phyloP scores from a whole-genome alignment of 2,888 invertebrate species.

The Synergus laeviventris region DNA sequence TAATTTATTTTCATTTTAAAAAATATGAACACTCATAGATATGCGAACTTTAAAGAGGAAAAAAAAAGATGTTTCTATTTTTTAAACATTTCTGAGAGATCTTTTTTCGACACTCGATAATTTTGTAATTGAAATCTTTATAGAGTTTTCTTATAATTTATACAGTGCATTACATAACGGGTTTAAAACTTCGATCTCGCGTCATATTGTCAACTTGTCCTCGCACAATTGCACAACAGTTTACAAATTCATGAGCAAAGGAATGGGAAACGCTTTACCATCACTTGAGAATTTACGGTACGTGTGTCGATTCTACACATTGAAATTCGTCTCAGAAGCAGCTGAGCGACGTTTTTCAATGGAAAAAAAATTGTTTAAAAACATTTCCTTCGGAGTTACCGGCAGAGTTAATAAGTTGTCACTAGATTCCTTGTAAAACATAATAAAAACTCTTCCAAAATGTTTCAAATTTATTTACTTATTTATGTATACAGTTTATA shows the following conservation, averaged over 20 bases:
- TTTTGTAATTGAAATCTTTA: conserved; percentile 7
- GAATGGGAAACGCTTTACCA: conserved; percentile 5
- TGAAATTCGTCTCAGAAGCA: not conserved
- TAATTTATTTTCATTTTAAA: not conserved
- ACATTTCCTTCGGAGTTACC: not conserved
- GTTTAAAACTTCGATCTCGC: not conserved
- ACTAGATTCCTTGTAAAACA: not conserved
- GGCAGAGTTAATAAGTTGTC: not conserved
- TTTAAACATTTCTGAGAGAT: not conserved
- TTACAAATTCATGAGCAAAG: conserved; percentile 15
- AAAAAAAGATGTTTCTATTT: not conserved
- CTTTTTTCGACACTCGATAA: conserved; percentile 1
- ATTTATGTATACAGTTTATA: not conserved
- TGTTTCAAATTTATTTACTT: not conserved
- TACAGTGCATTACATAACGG: conserved; percentile 20
- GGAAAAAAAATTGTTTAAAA: not conserved
- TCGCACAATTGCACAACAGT: conserved; percentile 18
- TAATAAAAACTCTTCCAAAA: not conserved
- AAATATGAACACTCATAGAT: not conserved
- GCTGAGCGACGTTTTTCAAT: not conserved
- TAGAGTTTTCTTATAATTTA: conserved; percentile 22
- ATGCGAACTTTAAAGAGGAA: not conserved
- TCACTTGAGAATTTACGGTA: not conserved
- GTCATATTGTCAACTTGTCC: conserved; percentile 29
- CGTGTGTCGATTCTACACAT: not conserved